These are phyloP conservation scores for Turnix velox DNA, from an alignment of 2,113 vertebrate species.

Conservation along the genomic window DNA sequence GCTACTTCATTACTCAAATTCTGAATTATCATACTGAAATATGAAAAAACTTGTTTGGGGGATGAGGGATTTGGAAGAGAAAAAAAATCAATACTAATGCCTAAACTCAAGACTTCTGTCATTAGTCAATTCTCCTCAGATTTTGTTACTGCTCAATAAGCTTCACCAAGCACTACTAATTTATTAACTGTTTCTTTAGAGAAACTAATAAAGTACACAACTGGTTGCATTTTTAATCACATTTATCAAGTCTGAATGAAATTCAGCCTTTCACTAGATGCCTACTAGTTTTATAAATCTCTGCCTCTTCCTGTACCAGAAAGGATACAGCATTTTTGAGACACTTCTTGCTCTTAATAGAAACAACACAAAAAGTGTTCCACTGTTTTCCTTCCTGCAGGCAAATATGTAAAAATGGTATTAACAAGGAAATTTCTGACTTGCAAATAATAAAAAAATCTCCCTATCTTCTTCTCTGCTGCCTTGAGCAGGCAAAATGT, in stretches of 20 bases:
- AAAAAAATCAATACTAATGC: not conserved
- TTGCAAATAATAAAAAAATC: not conserved
- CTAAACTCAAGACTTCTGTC: not conserved
- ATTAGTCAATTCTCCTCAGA: not conserved
- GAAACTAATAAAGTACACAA: not conserved
- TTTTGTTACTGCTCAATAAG: not conserved
- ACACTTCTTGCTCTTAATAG: not conserved
- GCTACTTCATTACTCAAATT: not conserved
- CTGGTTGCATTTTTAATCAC: not conserved
- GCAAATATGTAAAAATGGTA: not conserved
- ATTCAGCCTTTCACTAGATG: not conserved
- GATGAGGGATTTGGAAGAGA: not conserved
- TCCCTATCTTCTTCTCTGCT: not conserved
- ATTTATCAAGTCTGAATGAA: not conserved
- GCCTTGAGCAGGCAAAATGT: not conserved
- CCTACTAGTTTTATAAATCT: not conserved
- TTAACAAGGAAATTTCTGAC: not conserved
- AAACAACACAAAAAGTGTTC: not conserved
- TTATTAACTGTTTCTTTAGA: slow-evolving; percentile 6
- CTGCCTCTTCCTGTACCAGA: not conserved
- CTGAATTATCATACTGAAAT: not conserved
- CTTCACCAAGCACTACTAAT: not conserved
- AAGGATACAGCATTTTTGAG: not conserved
- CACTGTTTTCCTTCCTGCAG: not conserved
- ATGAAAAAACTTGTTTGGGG: not conserved